Conservation (phyloP, 1,140 invertebrate species). For the fruit fly (Drosophila melanogaster) region Release_6_plus_ISO1_MT NT_037436.4:10680501-10681000, state of each 20-base stretch:
- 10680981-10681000: constrained; percentile 54
- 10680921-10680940: neutral
- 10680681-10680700: neutral
- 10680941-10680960: constrained; percentile 28
- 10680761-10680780: constrained; percentile 34
- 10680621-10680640: too few relatives aligned
- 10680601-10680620: too few relatives aligned
- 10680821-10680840: constrained; percentile 38
- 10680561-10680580: too few relatives aligned
- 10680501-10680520: too few relatives aligned
- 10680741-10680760: constrained; percentile 36
- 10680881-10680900: constrained; percentile 67
- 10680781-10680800: constrained; percentile 35
- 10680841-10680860: constrained; percentile 12
- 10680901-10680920: constrained; percentile 54
- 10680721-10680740: constrained; percentile 6
- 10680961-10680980: constrained; percentile 34
- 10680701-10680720: constrained; percentile 4
- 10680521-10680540: too few relatives aligned
- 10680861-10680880: constrained; percentile 39
- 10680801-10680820: constrained; percentile 47
- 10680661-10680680: too few relatives aligned
- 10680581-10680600: too few relatives aligned
- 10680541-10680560: too few relatives aligned
- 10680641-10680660: too few relatives aligned